phyloP scores from a whole-genome alignment of 2,888 invertebrate species.

The Phortica magna region DNA sequence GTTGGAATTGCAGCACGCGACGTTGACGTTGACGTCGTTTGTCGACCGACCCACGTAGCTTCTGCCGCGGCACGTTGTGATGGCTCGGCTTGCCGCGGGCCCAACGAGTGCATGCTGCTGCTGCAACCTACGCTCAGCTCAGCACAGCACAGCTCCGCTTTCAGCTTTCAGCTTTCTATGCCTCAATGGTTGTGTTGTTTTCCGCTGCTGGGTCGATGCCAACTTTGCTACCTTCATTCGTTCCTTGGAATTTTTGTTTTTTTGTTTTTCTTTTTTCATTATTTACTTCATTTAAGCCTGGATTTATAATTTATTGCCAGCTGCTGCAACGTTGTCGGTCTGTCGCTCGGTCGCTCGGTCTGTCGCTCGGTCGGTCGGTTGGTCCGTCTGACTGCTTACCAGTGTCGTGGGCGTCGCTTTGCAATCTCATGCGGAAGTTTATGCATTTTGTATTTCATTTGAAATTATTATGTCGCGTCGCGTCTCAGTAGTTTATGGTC shows the following conservation, averaged over 20 bases:
- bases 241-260: not conserved
- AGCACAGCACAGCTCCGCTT: not conserved
- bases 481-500: slow-evolving; percentile 51
- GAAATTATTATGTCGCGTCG: slow-evolving; percentile 74
- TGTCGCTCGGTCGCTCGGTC: no score
- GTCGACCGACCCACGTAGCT: slow-evolving; percentile 20
- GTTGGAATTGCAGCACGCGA: slow-evolving; percentile 22
- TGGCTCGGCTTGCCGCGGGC: not conserved
- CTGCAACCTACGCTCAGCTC: not conserved
- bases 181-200: not conserved
- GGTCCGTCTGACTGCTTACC: slow-evolving; percentile 30
- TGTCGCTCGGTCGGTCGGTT: no score
- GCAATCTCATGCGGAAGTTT: slow-evolving; percentile 54
- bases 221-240: not conserved
- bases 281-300: slow-evolving; percentile 69
- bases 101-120: not conserved
- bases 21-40: not conserved
- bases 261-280: slow-evolving; percentile 19
- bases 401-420: slow-evolving; percentile 58
- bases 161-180: not conserved
- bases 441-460: slow-evolving; percentile 72
- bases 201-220: slow-evolving; percentile 2
- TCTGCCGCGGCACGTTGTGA: not conserved
- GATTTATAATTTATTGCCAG: slow-evolving; percentile 73
- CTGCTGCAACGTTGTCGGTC: slow-evolving; percentile 40